Conservation (phyloP, 2,797 vertebrate genomes). For the Picus viridis region DNA sequence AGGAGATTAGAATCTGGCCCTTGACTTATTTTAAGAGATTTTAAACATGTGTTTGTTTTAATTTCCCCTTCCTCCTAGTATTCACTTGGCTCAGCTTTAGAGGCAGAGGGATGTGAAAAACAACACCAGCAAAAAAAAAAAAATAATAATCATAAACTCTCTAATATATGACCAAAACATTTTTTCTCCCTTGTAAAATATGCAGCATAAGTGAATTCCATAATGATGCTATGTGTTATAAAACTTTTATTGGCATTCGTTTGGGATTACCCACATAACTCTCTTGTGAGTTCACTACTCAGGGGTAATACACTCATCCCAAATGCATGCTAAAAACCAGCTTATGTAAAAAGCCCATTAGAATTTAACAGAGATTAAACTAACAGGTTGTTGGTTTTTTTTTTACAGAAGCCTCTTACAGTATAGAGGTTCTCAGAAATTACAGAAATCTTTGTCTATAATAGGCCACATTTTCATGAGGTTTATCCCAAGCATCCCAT, state of each 20-base stretch:
- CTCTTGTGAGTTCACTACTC: slow-evolving; percentile 55
- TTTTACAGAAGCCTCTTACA: slow-evolving; percentile 14
- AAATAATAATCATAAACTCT: background rate
- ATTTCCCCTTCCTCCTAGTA: slow-evolving; percentile 48
- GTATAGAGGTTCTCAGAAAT: slow-evolving; percentile 15
- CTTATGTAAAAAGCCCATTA: slow-evolving; percentile 19
- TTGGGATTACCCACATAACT: slow-evolving; percentile 63
- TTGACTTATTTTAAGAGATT: slow-evolving; percentile 47
- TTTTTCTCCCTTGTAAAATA: background rate
- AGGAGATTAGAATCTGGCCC: slow-evolving; percentile 42
- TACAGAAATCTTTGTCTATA: slow-evolving; percentile 1
- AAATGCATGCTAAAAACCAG: slow-evolving; percentile 50
- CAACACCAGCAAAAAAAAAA: slow-evolving; percentile 22
- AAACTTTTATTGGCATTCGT: slow-evolving; percentile 56
- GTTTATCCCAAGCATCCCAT: background rate
- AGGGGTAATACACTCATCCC: slow-evolving; percentile 47
- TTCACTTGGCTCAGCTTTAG: slow-evolving; percentile 10
- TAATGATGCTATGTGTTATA: slow-evolving; percentile 29
- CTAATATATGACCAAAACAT: slow-evolving; percentile 38
- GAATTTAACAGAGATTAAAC: slow-evolving; percentile 21
- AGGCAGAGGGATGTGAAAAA: slow-evolving; percentile 38
- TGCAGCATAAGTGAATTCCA: slow-evolving; percentile 46
- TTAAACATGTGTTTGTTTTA: slow-evolving; percentile 47
- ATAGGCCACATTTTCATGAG: slow-evolving; percentile 37
- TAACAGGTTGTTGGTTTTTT: background rate